Evolutionary conservation across 1,140 invertebrate species (phyloP).

Genomic region (Delia radicum): DNA sequence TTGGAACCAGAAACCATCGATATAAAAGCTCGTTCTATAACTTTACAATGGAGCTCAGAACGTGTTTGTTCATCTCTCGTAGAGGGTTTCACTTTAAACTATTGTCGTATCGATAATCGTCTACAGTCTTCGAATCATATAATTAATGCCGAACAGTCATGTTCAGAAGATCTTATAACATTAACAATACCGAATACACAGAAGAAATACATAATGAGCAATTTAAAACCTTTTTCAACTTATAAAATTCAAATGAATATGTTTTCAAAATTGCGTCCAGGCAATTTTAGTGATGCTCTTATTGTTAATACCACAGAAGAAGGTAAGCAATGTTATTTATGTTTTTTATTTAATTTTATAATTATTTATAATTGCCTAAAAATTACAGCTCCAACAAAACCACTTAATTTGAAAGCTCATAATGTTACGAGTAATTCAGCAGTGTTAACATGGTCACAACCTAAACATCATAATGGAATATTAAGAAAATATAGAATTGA

Average conservation of each 20-base stretch:
- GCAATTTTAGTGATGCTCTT: constrained; percentile 18
- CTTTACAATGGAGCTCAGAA: constrained; percentile 42
- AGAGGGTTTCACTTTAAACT: constrained; percentile 45
- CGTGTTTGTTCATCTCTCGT: constrained; percentile 44
- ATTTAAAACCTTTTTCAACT: not conserved
- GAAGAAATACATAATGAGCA: constrained; percentile 22
- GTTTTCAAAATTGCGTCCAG: constrained; percentile 14
- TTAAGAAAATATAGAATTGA: constrained; percentile 19
- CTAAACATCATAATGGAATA: constrained; percentile 16
- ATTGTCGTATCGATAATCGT: constrained; percentile 31
- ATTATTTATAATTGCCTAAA: not conserved
- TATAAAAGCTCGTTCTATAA: constrained; percentile 33
- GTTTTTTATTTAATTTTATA: not conserved
- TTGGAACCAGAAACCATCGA: constrained; percentile 43
- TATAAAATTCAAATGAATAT: constrained; percentile 28
- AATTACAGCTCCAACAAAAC: constrained; percentile 24
- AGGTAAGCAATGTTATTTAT: constrained; percentile 1
- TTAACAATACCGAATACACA: constrained; percentile 4
- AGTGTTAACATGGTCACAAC: constrained; percentile 11
- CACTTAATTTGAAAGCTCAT: constrained; percentile 1
- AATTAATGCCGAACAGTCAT: not conserved
- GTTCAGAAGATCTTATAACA: not conserved
- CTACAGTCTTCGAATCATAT: not conserved
- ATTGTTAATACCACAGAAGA: constrained; percentile 14
- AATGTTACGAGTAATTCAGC: constrained; percentile 22